Conservation (phyloP, 2,888 invertebrate genomes). For the Achlya flavicornis region DNA sequence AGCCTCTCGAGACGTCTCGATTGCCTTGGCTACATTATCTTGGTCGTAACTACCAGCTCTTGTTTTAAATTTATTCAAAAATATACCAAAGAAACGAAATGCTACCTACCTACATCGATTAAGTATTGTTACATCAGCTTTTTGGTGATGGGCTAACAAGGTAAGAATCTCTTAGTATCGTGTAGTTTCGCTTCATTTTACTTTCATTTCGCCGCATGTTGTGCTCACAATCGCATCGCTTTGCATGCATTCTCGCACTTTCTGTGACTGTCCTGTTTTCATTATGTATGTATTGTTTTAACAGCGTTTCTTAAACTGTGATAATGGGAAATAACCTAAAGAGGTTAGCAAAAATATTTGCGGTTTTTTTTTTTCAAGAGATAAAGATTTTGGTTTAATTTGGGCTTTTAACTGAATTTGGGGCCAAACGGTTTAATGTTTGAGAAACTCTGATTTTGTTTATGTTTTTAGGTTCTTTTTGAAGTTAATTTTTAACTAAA, state of each 20-base stretch:
- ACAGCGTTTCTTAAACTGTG: slow-evolving; percentile 5
- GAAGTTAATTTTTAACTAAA: not conserved
- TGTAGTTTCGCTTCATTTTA: slow-evolving; percentile 57
- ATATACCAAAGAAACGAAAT: not conserved
- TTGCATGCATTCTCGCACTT: slow-evolving; percentile 9
- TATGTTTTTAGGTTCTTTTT: not conserved
- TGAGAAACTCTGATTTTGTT: slow-evolving; percentile 2
- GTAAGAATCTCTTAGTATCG: slow-evolving; percentile 59
- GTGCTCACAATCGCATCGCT: slow-evolving; percentile 24
- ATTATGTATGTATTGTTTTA: not conserved
- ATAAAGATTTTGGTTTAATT: too few species aligned
- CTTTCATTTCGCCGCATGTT: slow-evolving; percentile 62
- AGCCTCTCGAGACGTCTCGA: too few species aligned
- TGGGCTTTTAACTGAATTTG: not conserved
- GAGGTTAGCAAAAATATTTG: too few species aligned
- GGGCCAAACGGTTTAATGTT: not conserved
- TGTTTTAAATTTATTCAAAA: not conserved
- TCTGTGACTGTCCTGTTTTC: not conserved
- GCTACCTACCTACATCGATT: slow-evolving; percentile 30
- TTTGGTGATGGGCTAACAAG: slow-evolving; percentile 75
- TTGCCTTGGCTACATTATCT: too few species aligned
- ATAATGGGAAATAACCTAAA: not conserved
- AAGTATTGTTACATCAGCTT: slow-evolving; percentile 58
- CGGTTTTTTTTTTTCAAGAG: too few species aligned
- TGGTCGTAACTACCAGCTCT: too few species aligned